Evolutionary conservation across 1,140 invertebrate genomes (phyloP).

Genomic region (Ceratitis capitata): DNA sequence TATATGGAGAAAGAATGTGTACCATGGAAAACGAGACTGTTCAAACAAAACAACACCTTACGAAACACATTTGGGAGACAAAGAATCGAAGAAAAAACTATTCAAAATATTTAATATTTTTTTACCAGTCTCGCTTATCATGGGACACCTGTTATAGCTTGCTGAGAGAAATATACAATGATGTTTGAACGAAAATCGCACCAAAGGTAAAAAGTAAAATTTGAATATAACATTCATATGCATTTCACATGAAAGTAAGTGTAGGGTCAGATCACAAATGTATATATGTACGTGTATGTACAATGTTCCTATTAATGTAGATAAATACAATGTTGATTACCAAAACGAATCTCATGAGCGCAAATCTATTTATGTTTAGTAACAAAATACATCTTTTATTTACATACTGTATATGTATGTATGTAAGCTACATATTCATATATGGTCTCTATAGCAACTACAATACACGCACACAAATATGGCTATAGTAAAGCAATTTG

Average conservation of each 20-base stretch:
- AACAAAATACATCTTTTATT: neutral
- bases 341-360: neutral
- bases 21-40: no score
- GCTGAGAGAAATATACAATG: no score
- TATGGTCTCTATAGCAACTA: neutral
- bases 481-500: neutral
- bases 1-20: no score
- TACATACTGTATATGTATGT: neutral
- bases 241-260: no score
- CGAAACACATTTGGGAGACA: neutral
- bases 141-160: no score
- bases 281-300: neutral
- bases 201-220: neutral
- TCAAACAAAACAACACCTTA: no score
- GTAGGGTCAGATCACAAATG: no score
- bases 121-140: no score
- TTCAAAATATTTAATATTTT: neutral
- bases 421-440: neutral
- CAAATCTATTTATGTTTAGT: neutral
- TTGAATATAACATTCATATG: neutral
- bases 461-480: neutral
- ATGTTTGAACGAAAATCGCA: neutral
- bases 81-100: neutral
- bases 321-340: neutral
- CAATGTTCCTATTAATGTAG: neutral